Percentiles rank a stretch among this genome's conserved stretches.
Conservation (phyloP, 1,140 invertebrate species). For the Neodiprion lecontei region DNA sequence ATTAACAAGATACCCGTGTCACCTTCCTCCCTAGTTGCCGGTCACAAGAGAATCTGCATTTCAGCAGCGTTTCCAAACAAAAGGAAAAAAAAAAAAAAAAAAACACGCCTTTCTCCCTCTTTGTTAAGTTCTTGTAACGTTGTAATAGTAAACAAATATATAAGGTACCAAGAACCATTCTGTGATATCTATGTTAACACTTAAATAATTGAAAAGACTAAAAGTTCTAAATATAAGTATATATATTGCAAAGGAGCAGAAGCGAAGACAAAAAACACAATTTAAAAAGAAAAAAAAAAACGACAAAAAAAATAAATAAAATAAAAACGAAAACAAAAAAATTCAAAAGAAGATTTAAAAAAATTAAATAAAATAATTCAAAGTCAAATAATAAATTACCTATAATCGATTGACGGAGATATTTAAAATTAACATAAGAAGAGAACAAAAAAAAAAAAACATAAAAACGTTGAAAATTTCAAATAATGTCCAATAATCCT, state of each 20-base stretch:
- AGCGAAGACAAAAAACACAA: constrained; percentile 39
- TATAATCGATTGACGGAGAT: constrained; percentile 40
- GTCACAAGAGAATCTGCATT: constrained; percentile 44
- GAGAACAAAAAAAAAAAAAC: constrained; percentile 27
- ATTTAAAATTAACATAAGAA: constrained; percentile 36
- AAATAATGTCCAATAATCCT: constrained; percentile 83
- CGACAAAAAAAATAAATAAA: constrained; percentile 22
- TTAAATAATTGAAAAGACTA: constrained; percentile 63
- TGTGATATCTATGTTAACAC: constrained; percentile 64
- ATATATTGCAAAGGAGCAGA: constrained; percentile 37
- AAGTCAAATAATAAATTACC: constrained; percentile 34
- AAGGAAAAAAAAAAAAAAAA: constrained; percentile 25
- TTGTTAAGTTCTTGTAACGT: constrained; percentile 52
- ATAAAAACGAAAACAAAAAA: constrained; percentile 21
- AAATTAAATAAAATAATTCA: constrained; percentile 17
- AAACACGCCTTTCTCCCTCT: constrained; percentile 48
- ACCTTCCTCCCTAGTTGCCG: constrained; percentile 42
- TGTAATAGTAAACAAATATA: constrained; percentile 55
- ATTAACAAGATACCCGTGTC: constrained; percentile 29
- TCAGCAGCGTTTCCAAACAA: constrained; percentile 45
- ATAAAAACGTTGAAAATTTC: constrained; percentile 24
- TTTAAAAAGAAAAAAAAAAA: constrained; percentile 37
- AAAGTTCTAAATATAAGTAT: constrained; percentile 59
- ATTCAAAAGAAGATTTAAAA: constrained; percentile 22
- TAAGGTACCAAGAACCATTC: constrained; percentile 64